phyloP scores from a whole-genome alignment of 2,888 invertebrate genomes.

The Synanthedon myopaeformis region DNA sequence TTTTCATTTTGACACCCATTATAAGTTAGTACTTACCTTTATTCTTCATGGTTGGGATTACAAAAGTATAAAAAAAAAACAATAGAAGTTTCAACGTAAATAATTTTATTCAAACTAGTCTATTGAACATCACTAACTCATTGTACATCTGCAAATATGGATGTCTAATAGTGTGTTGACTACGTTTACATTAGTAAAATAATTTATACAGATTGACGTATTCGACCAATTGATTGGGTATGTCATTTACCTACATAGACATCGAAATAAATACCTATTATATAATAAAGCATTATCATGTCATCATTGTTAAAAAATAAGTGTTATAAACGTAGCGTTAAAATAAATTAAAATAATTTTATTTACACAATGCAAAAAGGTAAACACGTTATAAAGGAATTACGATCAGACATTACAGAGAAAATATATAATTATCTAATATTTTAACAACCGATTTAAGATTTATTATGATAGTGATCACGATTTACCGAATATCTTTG shows the following conservation, averaged over 20 bases:
- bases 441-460: background rate
- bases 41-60: too few species aligned
- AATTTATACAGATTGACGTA: slow-evolving; percentile 56
- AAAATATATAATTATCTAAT: background rate
- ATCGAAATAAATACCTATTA: slow-evolving; percentile 59
- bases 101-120: slow-evolving; percentile 71
- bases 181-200: slow-evolving; percentile 27
- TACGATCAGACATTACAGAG: slow-evolving; percentile 17
- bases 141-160: slow-evolving; percentile 71
- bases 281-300: slow-evolving; percentile 46
- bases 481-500: slow-evolving; percentile 2
- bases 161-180: slow-evolving; percentile 36
- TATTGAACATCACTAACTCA: slow-evolving; percentile 71
- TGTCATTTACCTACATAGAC: slow-evolving; percentile 35
- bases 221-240: slow-evolving; percentile 51
- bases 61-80: slow-evolving; percentile 23
- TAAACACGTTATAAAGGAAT: slow-evolving; percentile 16
- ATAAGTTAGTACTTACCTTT: too few species aligned
- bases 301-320: slow-evolving; percentile 50
- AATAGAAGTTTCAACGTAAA: slow-evolving; percentile 67
- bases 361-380: background rate
- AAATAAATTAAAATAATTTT: slow-evolving; percentile 12
- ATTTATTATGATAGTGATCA: background rate
- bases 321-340: slow-evolving; percentile 16
- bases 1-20: too few species aligned